These are phyloP conservation scores for Oxyscelio sp. DNA, from an alignment of 2,888 invertebrate species.

Conservation along the genomic window DNA sequence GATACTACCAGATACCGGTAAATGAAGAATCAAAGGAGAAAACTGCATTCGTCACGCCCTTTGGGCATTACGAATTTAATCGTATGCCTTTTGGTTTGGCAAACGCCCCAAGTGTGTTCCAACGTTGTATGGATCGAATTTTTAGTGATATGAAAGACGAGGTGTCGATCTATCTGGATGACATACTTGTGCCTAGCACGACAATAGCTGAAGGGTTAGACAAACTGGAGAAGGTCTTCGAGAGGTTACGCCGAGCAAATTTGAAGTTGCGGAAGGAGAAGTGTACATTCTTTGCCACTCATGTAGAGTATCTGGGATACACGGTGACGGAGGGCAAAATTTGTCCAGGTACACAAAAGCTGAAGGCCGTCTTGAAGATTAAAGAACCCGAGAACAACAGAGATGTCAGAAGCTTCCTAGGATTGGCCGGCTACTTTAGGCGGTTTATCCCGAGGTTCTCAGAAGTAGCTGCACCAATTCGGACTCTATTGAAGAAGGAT, in stretches of 20 bases:
- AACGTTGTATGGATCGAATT: slow-evolving; percentile 69
- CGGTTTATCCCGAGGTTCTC: slow-evolving; percentile 15
- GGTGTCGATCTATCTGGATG: slow-evolving; percentile 43
- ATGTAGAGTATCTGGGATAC: too few species aligned
- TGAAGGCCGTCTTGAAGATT: slow-evolving; percentile 45
- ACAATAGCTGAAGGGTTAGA: slow-evolving; percentile 32
- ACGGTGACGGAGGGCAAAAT: slow-evolving; percentile 8
- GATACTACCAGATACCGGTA: slow-evolving; percentile 82
- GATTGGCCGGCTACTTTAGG: slow-evolving; percentile 9
- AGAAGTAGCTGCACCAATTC: too few species aligned
- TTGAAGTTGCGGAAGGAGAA: slow-evolving; percentile 1
- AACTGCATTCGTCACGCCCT: slow-evolving; percentile 54
- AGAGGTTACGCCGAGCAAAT: not conserved
- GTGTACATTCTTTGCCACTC: too few species aligned
- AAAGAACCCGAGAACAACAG: not conserved
- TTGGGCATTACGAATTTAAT: slow-evolving; percentile 21
- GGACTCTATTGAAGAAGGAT: too few species aligned
- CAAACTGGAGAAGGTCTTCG: not conserved
- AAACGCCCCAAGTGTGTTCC: slow-evolving; percentile 13
- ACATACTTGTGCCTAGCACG: slow-evolving; percentile 43
- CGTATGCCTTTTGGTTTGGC: slow-evolving; percentile 20
- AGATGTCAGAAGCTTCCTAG: slow-evolving; percentile 10
- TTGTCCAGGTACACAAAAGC: slow-evolving; percentile 59
- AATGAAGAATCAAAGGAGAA: slow-evolving; percentile 70
- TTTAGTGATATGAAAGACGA: slow-evolving; percentile 29